A percentile compares a stretch with the other conserved stretches of the same genome.
Evolutionary conservation across 2,888 invertebrate genomes (phyloP).

Genomic region (Carterocephalus palaemon): DNA sequence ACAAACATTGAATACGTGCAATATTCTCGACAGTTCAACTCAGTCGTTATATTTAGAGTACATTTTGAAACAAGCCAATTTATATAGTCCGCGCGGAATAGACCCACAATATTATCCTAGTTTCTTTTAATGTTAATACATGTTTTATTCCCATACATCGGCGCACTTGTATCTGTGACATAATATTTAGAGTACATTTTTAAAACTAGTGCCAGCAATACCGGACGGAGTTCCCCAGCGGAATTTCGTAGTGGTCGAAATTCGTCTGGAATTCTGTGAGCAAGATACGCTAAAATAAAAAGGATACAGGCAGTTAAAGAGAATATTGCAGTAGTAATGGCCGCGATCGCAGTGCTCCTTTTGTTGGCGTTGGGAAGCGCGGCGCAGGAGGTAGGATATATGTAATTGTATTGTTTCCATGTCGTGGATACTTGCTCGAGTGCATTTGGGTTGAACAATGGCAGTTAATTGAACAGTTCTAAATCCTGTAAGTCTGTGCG

Average conservation of each 20-base stretch:
- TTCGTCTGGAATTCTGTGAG: slow-evolving; percentile 35
- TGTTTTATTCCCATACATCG: slow-evolving; percentile 22
- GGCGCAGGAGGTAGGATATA: slow-evolving; percentile 47
- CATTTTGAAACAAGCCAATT: slow-evolving; percentile 34
- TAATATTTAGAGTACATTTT: slow-evolving; percentile 34
- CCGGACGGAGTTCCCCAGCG: slow-evolving; percentile 40
- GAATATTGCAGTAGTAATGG: slow-evolving; percentile 52
- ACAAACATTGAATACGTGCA: too few species aligned
- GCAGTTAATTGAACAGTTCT: too few species aligned
- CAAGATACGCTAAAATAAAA: slow-evolving; percentile 48
- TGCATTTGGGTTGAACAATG: too few species aligned
- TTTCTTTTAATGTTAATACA: slow-evolving; percentile 29
- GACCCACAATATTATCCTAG: slow-evolving; percentile 31
- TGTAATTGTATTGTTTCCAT: slow-evolving; percentile 42
- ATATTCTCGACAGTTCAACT: too few species aligned
- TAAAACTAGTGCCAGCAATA: slow-evolving; percentile 35
- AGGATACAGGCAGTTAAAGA: slow-evolving; percentile 53
- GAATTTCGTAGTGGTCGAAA: slow-evolving; percentile 35
- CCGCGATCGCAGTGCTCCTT: slow-evolving; percentile 33
- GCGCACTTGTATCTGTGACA: slow-evolving; percentile 24
- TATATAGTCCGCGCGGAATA: slow-evolving; percentile 29
- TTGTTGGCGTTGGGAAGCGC: slow-evolving; percentile 34
- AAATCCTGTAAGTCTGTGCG: too few species aligned
- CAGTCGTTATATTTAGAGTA: too few species aligned
- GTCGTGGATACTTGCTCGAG: slow-evolving; percentile 1